Evolutionary conservation across 2,888 invertebrate genomes (phyloP), one percentile per base, ranked within the genome.

Genomic region (Eilema depressum): DNA sequence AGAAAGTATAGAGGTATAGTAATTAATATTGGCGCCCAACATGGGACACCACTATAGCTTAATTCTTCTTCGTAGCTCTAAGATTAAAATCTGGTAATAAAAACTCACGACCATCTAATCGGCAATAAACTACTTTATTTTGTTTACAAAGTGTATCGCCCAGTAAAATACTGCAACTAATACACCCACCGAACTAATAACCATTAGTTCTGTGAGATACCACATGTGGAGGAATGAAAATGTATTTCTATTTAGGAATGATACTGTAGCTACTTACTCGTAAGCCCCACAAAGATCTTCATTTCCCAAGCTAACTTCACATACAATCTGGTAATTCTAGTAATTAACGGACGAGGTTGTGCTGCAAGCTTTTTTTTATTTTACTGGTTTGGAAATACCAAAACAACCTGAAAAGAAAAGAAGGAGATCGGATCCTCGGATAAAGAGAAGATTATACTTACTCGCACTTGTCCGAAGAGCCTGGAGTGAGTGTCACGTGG

Each of bases 401-500:
- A 1, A 37, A 12, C 33, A 11, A 12, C 3, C 33, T 33, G 10
- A 33, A 7, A 10, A 33, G 8, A 41, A 41, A 4, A 41, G 41
- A 3, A 41, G 41, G n/a, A 20, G 10, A n/a, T 1, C 8, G 7
- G 8, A 20, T 2, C 4, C 53, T 47, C 20, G 8, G 2, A 53
- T 20, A 2, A 53, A 17, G 14, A 41, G 20, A 53, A 53, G n/a
- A 37, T 8, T 20, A 33, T 65, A 75, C 69, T 30, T 72, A 74
- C 70, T 73, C 84, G 70, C 73, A 91, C 91, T 90, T 94, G 94
- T 85, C 96, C 96, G 85, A 96, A 96, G 80, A 96, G 96, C 74
- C 96, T 92, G 83, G 96, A 96, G 93, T 96, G 96, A 25, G 96
- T 96, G 92, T 96, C 96, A 79, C 96, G 95, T 71, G 96, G 96